A percentile compares a stretch with the other conserved stretches of the same genome.
Conservation (phyloP, 2,113 vertebrate species). For the Sterrhoptilus dennistouni region DNA sequence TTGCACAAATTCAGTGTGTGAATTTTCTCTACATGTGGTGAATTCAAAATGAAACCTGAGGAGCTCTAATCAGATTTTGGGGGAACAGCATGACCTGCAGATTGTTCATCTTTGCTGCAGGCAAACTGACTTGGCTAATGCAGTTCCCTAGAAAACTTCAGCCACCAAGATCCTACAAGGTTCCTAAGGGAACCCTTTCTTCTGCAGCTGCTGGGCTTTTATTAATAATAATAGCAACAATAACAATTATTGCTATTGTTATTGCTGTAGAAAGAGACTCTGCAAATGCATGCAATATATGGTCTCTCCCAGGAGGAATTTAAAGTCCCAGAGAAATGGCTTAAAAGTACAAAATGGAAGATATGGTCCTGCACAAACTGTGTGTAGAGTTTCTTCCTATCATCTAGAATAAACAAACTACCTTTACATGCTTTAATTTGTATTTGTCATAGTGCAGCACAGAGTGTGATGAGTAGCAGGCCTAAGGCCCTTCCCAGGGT, state of each 20-base stretch:
- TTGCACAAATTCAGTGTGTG: neutral
- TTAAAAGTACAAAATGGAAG: neutral
- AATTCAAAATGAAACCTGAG: neutral
- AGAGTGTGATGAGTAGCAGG: neutral
- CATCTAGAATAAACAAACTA: neutral
- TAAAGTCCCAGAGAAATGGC: neutral
- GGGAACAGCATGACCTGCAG: neutral
- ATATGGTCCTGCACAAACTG: neutral
- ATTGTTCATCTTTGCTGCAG: neutral
- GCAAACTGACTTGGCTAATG: neutral
- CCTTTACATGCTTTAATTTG: neutral
- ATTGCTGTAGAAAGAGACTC: neutral
- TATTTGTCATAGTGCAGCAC: neutral
- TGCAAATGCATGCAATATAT: neutral
- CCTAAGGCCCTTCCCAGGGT: neutral
- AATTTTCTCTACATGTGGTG: accelerated
- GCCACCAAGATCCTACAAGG: neutral
- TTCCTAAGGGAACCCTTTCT: neutral
- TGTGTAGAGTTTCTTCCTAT: neutral
- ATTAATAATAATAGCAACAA: neutral
- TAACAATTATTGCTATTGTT: neutral
- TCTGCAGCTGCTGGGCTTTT: neutral
- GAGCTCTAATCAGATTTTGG: neutral
- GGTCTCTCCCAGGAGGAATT: neutral
- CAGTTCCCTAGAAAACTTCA: neutral